Evolutionary conservation across 2,888 invertebrate genomes (phyloP), one percentile per base, ranked within the genome.

Genomic region (Leucophora obtusa): DNA sequence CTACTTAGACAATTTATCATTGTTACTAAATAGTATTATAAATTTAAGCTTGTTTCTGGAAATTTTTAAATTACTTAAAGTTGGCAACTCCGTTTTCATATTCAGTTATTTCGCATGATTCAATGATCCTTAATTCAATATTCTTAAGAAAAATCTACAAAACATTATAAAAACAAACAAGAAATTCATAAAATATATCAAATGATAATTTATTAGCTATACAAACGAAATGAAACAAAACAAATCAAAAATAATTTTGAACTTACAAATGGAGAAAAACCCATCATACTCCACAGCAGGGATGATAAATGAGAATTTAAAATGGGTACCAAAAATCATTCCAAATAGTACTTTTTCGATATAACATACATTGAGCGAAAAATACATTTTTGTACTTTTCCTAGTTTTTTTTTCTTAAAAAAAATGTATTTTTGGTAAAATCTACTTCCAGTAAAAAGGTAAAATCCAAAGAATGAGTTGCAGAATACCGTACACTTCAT

Each of bases 121-220:
- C 9, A 76, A 70, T 38, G 38, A 70, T 76, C 69, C 69, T 72
- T 59, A 35, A 56, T 50, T 78, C 24, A 62, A 54, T 47, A 65
- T 79, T 79, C 73, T 73, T 70, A 69, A 74, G 63, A 75, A 80
- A 80, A 63, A 71, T 56, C 71, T 53, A 58, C 68, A 80, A 68
- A 63, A 74, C 28, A 70, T 73, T 59, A 69, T 43, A 59, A 77
- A 77, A 77, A 69, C 66, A 73, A 81, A 77, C 73, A 80, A 76
- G 18, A 59, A 10, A 81, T 56, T 60, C 77, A 70, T 74, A 81
- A 81, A 77, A 77, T 51, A 77, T 74, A 65, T 81, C 70, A 77
- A 81, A 81, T 77, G 28, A 77, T 74, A 81, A 81, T 81, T 81
- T 81, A 77, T 81, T 77, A 77, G 73, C 65, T 69, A 28, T 73